A percentile compares a stretch with the other conserved stretches of the same genome.
These are phyloP conservation scores for Epistrophella euchroma DNA, from an alignment of 2,888 invertebrate species.

Conservation along the genomic window DNA sequence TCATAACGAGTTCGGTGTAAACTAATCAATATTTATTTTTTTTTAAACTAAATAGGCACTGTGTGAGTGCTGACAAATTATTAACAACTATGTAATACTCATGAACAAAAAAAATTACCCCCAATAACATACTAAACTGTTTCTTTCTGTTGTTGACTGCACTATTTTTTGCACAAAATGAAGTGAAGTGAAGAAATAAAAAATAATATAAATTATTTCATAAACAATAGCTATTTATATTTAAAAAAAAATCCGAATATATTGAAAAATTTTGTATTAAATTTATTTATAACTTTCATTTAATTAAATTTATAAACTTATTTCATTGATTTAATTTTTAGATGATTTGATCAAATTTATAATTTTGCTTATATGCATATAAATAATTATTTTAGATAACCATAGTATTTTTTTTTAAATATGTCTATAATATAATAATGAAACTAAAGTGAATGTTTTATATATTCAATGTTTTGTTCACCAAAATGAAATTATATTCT, in stretches of 20 bases:
- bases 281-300: conserved; percentile 52
- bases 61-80: conserved; percentile 51
- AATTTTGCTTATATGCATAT: conserved; percentile 57
- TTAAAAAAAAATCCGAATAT: conserved; percentile 63
- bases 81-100: conserved; percentile 37
- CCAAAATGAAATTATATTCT: conserved; percentile 28
- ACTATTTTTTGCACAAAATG: conserved; percentile 71
- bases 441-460: conserved; percentile 66
- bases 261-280: conserved; percentile 55
- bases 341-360: conserved; percentile 19
- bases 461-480: conserved; percentile 48
- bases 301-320: conserved; percentile 34
- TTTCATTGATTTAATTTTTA: conserved; percentile 7
- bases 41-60: conserved; percentile 52
- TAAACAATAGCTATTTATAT: conserved; percentile 52
- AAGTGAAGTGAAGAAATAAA: conserved; percentile 41
- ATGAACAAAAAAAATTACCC: conserved; percentile 42
- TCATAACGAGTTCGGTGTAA: conserved; percentile 32
- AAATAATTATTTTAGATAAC: conserved; percentile 2
- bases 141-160: conserved; percentile 75
- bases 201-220: conserved; percentile 55
- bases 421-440: neutral
- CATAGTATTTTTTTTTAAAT: conserved; percentile 22
- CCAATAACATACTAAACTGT: conserved; percentile 54
- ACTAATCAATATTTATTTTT: conserved; percentile 34